Base-by-base conservation (phyloP, 2,113 vertebrate genomes). In the Copsychus sechellarum region DNA sequence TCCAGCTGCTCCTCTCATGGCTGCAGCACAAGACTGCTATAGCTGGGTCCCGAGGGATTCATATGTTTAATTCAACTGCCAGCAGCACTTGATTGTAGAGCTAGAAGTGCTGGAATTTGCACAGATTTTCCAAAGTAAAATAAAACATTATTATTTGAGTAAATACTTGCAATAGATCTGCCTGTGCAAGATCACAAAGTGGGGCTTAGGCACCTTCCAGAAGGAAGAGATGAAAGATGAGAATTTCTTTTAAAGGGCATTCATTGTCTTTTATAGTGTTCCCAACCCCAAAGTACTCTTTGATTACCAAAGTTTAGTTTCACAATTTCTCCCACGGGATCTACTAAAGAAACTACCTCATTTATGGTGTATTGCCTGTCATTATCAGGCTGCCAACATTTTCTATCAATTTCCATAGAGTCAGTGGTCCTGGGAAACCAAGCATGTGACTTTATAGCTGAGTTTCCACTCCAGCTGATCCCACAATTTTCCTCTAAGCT, bases 41-140 rank as follows among this genome's bases (percentile, higher is more conserved):
- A 91, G 69, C 81, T 64, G 33, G 4, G 22, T 81, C 42, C 31
- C 0, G 4, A 28, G 38, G 21, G 38, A 47, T 73, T 82, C 78
- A 61, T 36, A 60, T 2, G 1, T 57, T 88, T 77, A 53, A 64
- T 86, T 90, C 51, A 67, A 56, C 20, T 86, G 90, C 81, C 94
- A 95, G 71, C 33, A 66, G 28, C 62, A 61, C 3, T 5, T 58
- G 84, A 76, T 33, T 88, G 86, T 85, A 77, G 25, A 82, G 62
- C 31, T 88, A 28, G 11, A 92, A 87, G 34, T 73, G 22, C 71
- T 45, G 42, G 24, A 45, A 56, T 82, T 82, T 88, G 64, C 69
- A 91, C 25, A 58, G 72, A 51, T 90, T 94, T 97, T 93, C 92
- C 92, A 64, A 66, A 86, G 47, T 81, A 45, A 86, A 88, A 90